Conservation (phyloP, 2,888 invertebrate genomes). For the Philopedon plagiatum region DNA sequence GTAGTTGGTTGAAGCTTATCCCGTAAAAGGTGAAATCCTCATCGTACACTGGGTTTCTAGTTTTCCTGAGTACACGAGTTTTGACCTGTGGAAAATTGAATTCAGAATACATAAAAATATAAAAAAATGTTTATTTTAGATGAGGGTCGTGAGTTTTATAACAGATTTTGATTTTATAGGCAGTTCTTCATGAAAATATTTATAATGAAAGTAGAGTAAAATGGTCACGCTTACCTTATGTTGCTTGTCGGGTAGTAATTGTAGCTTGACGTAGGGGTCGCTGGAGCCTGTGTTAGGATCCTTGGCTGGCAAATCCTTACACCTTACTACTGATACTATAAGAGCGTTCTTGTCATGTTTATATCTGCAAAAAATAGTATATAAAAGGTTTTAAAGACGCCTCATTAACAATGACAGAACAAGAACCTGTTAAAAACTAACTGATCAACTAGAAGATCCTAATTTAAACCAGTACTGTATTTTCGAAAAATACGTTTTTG, state of each 20-base stretch:
- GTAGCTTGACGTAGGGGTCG: constrained; percentile 98
- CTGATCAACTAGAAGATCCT: too few relatives aligned
- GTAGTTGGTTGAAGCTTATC: constrained; percentile 85
- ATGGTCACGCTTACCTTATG: constrained; percentile 99
- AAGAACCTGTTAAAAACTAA: too few relatives aligned
- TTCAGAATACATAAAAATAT: background rate
- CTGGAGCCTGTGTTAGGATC: constrained; percentile 85
- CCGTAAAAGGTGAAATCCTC: constrained; percentile 99
- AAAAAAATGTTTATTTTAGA: background rate
- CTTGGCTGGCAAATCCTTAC: constrained; percentile 89
- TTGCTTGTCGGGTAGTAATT: constrained; percentile 96
- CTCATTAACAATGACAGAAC: too few relatives aligned
- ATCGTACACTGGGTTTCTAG: constrained; percentile 96
- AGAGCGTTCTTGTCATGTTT: constrained; percentile 91
- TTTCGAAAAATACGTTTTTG: too few relatives aligned
- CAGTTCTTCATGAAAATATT: background rate
- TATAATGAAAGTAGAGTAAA: background rate
- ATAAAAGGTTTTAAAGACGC: too few relatives aligned
- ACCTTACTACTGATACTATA: constrained; percentile 92
- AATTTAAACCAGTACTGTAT: too few relatives aligned
- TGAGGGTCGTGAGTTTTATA: too few relatives aligned
- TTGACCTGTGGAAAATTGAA: constrained; percentile 44
- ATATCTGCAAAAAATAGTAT: constrained; percentile 74
- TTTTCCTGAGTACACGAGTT: constrained; percentile 90
- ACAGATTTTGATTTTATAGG: background rate